A percentile compares a stretch with the other conserved stretches of the same genome.
Conservation (phyloP, 2,113 vertebrate genomes). For the Lepus timidus region DNA sequence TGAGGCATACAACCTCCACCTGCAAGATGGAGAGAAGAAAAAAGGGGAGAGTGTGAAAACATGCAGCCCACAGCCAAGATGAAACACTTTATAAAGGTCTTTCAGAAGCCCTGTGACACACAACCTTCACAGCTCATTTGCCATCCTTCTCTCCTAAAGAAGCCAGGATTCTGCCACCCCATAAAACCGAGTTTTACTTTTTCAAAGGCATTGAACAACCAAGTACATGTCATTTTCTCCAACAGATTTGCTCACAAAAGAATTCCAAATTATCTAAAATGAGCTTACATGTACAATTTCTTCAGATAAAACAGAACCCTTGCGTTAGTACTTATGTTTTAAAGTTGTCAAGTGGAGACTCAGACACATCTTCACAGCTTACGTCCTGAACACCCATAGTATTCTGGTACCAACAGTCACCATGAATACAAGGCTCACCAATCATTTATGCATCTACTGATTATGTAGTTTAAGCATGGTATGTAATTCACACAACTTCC, state of each 20-base stretch:
- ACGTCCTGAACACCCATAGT: neutral
- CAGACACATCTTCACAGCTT: neutral
- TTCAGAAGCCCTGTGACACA: neutral
- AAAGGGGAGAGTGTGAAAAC: neutral
- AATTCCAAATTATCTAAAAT: neutral
- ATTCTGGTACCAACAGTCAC: neutral
- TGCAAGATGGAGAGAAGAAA: neutral
- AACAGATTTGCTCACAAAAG: neutral
- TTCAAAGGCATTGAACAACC: neutral
- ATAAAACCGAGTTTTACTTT: neutral
- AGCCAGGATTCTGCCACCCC: neutral
- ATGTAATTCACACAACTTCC: neutral
- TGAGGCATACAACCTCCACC: neutral
- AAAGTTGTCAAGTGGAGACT: neutral
- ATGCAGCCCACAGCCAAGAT: rapidly evolving
- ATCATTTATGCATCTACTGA: constrained; percentile 3
- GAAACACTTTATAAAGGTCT: neutral
- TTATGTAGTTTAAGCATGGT: neutral
- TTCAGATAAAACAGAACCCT: neutral
- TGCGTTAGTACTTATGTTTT: neutral
- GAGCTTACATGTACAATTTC: neutral
- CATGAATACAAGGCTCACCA: neutral
- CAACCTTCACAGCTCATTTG: neutral
- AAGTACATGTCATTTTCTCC: neutral
- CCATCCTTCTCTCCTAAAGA: neutral